phyloP scores from a whole-genome alignment of 2,113 vertebrate species.

The Pterophyllum scalare region DNA sequence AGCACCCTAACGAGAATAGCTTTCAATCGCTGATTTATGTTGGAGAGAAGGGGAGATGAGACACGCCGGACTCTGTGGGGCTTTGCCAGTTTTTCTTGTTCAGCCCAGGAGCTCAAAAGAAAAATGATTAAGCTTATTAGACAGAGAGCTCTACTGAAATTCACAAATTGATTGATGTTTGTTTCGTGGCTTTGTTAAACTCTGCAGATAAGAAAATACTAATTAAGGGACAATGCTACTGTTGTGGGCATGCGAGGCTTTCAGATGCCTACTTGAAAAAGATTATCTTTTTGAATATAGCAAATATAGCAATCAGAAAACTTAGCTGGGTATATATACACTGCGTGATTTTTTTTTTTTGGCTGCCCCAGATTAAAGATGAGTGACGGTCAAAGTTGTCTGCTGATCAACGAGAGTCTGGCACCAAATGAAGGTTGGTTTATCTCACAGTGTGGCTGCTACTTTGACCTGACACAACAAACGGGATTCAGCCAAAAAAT shows the following conservation, averaged over 20 bases:
- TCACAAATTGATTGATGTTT: slow-evolving; percentile 23
- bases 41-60: neutral
- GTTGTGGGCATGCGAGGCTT: slow-evolving; percentile 7
- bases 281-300: neutral
- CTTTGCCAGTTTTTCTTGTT: slow-evolving; percentile 31
- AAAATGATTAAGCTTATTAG: slow-evolving; percentile 31
- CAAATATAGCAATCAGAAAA: neutral
- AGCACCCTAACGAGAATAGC: slow-evolving; percentile 52
- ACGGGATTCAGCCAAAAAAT: neutral
- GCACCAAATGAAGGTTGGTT: neutral
- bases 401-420: neutral
- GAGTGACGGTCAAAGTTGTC: neutral
- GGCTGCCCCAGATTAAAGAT: neutral
- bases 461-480: neutral
- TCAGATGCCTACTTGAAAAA: neutral
- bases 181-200: slow-evolving; percentile 35
- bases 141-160: slow-evolving; percentile 5
- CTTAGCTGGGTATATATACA: neutral
- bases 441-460: rapidly evolving
- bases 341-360: slow-evolving; percentile 1
- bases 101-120: slow-evolving; percentile 20
- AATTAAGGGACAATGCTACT: slow-evolving; percentile 5
- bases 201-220: neutral
- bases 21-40: slow-evolving; percentile 51
- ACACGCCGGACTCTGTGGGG: slow-evolving; percentile 4